Conservation (phyloP, 2,888 invertebrate genomes). For the Drosophila niveifrons region DNA sequence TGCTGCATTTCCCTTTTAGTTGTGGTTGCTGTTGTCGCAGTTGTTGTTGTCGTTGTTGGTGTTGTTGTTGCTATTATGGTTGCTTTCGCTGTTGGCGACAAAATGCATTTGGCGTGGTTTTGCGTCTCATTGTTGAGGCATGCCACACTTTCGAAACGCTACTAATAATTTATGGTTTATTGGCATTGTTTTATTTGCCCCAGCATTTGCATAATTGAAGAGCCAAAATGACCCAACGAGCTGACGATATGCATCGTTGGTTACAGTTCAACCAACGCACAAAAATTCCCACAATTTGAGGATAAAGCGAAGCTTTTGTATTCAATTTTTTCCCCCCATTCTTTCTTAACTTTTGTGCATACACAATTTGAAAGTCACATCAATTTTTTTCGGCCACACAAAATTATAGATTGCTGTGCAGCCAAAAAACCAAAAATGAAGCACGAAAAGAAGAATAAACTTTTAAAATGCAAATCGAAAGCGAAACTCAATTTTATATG, state of each 20-base stretch:
- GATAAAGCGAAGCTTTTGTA: neutral
- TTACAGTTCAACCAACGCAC: slow-evolving; percentile 30
- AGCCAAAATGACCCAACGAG: slow-evolving; percentile 41
- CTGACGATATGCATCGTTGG: neutral
- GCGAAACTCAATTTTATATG: slow-evolving; percentile 37
- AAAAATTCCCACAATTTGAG: slow-evolving; percentile 36
- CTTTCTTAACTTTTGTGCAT: slow-evolving; percentile 16
- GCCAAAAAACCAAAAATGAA: slow-evolving; percentile 33
- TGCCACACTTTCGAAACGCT: slow-evolving; percentile 20
- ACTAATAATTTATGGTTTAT: slow-evolving; percentile 45
- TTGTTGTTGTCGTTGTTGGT: neutral
- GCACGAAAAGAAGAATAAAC: slow-evolving; percentile 41
- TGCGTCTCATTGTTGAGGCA: neutral
- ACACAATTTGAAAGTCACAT: slow-evolving; percentile 44
- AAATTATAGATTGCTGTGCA: slow-evolving; percentile 22
- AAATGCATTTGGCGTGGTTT: slow-evolving; percentile 20
- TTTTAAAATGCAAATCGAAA: slow-evolving; percentile 51
- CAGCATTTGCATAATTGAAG: slow-evolving; percentile 68
- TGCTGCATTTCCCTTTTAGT: neutral
- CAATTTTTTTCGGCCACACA: slow-evolving; percentile 18
- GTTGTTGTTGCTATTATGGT: neutral
- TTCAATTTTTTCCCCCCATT: slow-evolving; percentile 1
- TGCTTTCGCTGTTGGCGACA: neutral
- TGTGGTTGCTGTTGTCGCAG: neutral
- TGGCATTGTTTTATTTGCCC: slow-evolving; percentile 30